Conservation (phyloP, 2,797 vertebrate species). For the Arnoldichthys spilopterus region DNA sequence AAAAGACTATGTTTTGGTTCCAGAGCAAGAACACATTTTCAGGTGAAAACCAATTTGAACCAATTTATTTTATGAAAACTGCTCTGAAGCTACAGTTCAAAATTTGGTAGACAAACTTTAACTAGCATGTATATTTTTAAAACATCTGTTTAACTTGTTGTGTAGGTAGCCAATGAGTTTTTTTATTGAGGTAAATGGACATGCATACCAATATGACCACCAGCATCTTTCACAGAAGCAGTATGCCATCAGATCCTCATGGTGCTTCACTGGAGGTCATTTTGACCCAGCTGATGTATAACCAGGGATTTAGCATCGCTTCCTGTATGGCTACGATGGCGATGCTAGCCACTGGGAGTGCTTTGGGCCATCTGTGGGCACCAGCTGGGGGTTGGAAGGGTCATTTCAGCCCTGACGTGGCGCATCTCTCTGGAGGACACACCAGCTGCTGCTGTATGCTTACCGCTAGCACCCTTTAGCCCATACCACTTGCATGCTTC, state of each 20-base stretch:
- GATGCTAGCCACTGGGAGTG: not conserved
- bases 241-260: not conserved
- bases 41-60: too few relatives aligned
- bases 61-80: too few relatives aligned
- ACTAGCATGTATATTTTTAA: not conserved
- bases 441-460: conserved; percentile 23
- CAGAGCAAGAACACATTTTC: too few relatives aligned
- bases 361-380: conserved; percentile 37
- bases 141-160: not conserved
- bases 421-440: conserved; percentile 14
- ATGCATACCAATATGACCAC: not conserved
- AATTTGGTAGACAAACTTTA: too few relatives aligned
- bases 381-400: conserved; percentile 37
- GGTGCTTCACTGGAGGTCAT: conserved; percentile 7
- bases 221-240: not conserved
- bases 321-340: not conserved
- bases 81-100: too few relatives aligned
- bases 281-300: conserved; percentile 13
- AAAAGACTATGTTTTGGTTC: too few relatives aligned
- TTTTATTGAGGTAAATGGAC: not conserved
- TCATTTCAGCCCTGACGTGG: conserved; percentile 26
- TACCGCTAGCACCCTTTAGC: conserved; percentile 26
- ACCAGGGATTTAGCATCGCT: not conserved
- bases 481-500: not conserved
- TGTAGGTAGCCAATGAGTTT: not conserved